A percentile compares a stretch with the other conserved stretches of the same genome.
These are phyloP conservation scores for Drosophila kanekoi DNA, from an alignment of 2,888 invertebrate genomes.

Conservation along the genomic window DNA sequence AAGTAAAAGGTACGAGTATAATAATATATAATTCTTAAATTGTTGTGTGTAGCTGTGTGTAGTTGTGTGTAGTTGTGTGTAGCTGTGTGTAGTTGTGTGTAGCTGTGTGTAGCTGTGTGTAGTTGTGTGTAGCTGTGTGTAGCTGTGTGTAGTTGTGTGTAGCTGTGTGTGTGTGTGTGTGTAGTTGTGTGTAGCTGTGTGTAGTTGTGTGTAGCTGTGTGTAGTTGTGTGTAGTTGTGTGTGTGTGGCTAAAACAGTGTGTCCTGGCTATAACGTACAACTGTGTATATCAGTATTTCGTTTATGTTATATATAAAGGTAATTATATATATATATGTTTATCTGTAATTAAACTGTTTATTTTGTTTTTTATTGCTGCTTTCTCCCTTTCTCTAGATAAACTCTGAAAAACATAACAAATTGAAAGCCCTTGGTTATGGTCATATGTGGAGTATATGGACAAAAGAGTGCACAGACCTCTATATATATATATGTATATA, in stretches of 20 bases:
- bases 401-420: conserved; percentile 84
- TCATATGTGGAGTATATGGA: conserved; percentile 40
- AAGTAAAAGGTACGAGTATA: conserved; percentile 79
- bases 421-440: conserved; percentile 76
- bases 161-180: conserved; percentile 25
- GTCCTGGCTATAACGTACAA: conserved; percentile 38
- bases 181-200: conserved; percentile 21
- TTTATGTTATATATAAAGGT: conserved; percentile 29
- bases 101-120: conserved; percentile 25
- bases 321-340: conserved; percentile 39
- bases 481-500: background rate
- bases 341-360: conserved; percentile 45
- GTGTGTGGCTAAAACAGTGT: conserved; percentile 43
- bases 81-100: conserved; percentile 22
- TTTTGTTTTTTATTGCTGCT: conserved; percentile 12
- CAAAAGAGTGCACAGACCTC: conserved; percentile 30
- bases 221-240: too few relatives aligned
- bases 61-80: too few relatives aligned
- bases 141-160: too few relatives aligned
- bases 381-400: conserved; percentile 65
- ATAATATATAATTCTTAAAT: conserved; percentile 58
- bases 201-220: conserved; percentile 22
- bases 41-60: conserved; percentile 25
- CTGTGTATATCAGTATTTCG: conserved; percentile 31
- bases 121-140: conserved; percentile 22